Base-by-base conservation (phyloP, 2,888 invertebrate genomes). In the Drosophila anomalata region DNA sequence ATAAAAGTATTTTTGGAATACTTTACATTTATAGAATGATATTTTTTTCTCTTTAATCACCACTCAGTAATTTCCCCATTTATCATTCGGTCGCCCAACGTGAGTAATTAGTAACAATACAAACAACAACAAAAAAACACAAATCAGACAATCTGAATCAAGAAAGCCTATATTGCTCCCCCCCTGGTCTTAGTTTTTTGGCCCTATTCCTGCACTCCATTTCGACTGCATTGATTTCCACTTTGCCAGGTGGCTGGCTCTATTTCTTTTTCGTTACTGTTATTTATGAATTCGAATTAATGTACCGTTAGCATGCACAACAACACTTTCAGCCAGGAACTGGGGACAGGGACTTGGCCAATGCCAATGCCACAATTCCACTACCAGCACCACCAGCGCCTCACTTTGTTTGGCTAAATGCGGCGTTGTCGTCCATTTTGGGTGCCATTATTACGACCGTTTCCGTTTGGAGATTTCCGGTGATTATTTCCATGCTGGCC, bases 391-490 rank as follows among this genome's bases (percentile, higher is more conserved):
- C n/a, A n/a, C n/a, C n/a, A n/a, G n/a, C 22, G 22, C 58, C 50
- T 61, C 73, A 75, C 63, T 81, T 81, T 80, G 87, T 78, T 83
- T 75, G 50, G 54, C 78, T 73, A 84, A 87, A 78, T 73, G 81
- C 73, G 87, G 66, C 51, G 78, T 66, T 67, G 74, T 73, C 73
- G 79, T 74, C 73, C 88, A 69, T 71, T 88, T 86, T 63, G 68
- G 79, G 58, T 71, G 75, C 84, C 85, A 80, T 87, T 87, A 84
- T 88, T 87, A 73, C 75, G 67, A 69, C 75, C 87, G 73, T 87
- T 85, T 85, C 84, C 84, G 88, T 74, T 80, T 61, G 58, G 72
- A 87, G 89, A 85, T 88, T 88, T 85, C 84, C 84, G 84, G 89
- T 81, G 81, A 88, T 85, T 85, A 85, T 78, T 87, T 83, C 69